Conservation (phyloP, 2,113 vertebrate species). For the Muntiacus muntjak region DNA sequence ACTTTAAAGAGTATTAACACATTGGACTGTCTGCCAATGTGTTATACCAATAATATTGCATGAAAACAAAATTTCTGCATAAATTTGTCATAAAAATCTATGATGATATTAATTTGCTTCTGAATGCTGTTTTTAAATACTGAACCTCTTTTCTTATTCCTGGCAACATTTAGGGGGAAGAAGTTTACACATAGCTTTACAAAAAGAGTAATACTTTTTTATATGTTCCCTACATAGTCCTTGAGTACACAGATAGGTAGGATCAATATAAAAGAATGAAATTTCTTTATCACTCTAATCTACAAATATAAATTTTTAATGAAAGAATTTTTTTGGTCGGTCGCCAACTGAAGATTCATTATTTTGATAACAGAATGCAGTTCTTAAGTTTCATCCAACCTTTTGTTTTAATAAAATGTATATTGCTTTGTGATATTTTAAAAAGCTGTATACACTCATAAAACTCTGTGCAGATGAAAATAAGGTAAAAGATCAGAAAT, state of each 20-base stretch:
- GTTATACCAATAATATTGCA: fast-evolving
- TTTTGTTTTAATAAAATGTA: background rate
- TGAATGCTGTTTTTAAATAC: background rate
- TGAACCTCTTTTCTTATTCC: background rate
- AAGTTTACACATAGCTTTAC: background rate
- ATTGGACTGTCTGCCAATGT: fast-evolving
- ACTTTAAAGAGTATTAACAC: background rate
- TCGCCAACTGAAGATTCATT: background rate
- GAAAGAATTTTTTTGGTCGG: background rate
- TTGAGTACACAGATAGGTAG: background rate
- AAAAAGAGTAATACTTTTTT: background rate
- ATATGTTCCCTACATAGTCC: background rate
- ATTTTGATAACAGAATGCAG: background rate
- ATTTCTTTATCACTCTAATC: background rate
- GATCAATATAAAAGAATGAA: background rate
- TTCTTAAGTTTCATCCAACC: background rate
- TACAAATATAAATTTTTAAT: background rate
- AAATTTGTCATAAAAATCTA: background rate
- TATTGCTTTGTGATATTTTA: background rate
- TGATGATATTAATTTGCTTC: background rate
- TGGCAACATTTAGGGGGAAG: background rate
- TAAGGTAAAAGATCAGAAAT: background rate
- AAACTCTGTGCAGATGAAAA: background rate
- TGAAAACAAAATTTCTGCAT: background rate
- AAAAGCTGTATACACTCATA: background rate